Evolutionary conservation across 2,888 invertebrate genomes (phyloP).

Genomic region (Colostygia pectinataria): DNA sequence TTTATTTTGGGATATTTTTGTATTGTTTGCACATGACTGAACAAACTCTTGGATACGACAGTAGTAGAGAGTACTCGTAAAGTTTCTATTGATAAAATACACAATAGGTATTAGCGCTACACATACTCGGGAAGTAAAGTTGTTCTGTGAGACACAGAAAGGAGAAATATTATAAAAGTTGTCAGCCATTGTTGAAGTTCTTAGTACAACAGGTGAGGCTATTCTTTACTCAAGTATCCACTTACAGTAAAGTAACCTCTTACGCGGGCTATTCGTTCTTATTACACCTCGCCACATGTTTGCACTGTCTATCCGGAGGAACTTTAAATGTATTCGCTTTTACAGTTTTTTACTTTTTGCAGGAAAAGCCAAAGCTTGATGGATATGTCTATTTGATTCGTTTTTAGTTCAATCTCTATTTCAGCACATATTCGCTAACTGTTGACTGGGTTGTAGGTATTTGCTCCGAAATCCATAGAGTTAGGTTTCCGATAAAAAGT

Average conservation of each 20-base stretch:
- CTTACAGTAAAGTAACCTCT: conserved; percentile 40
- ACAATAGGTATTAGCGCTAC: background rate
- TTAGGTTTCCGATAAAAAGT: too few relatives aligned
- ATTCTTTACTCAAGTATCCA: conserved; percentile 40
- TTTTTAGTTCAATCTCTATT: conserved; percentile 18
- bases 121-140: background rate
- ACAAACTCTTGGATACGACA: background rate
- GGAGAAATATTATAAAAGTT: conserved; percentile 34
- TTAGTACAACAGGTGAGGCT: conserved; percentile 42
- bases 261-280: conserved; percentile 43
- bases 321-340: conserved; percentile 17
- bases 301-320: conserved; percentile 16
- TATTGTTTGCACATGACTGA: conserved; percentile 4
- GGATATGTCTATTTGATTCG: conserved; percentile 20
- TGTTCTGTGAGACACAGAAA: conserved; percentile 2
- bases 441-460: too few relatives aligned
- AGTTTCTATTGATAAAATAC: background rate
- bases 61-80: too few relatives aligned
- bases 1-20: conserved; percentile 6
- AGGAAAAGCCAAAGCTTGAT: conserved; percentile 11
- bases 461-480: too few relatives aligned
- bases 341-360: conserved; percentile 31
- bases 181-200: conserved; percentile 34
- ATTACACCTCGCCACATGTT: conserved; percentile 37
- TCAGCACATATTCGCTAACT: conserved; percentile 12